These are phyloP conservation scores for Augiades crinisus DNA, from an alignment of 2,888 invertebrate species.

Conservation along the genomic window DNA sequence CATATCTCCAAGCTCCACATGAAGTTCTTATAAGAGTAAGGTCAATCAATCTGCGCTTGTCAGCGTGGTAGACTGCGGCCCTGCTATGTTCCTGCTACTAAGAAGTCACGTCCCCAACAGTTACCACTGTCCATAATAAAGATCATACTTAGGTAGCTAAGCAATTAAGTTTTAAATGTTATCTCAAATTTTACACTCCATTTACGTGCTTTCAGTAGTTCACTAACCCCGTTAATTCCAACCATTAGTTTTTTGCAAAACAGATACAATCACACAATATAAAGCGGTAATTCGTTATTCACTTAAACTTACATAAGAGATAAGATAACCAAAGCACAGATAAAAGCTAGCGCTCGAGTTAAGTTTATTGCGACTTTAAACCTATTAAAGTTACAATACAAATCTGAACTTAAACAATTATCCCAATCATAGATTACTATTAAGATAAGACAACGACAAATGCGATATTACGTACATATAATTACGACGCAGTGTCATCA, in stretches of 20 bases:
- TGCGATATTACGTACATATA: constrained; percentile 28
- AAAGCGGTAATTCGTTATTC: constrained; percentile 5
- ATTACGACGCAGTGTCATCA: constrained; percentile 27
- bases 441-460: constrained; percentile 27
- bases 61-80: too few relatives aligned
- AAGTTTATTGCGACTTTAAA: constrained; percentile 27
- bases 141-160: too few relatives aligned
- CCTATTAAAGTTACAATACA: constrained; percentile 26
- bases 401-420: constrained; percentile 27
- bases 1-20: too few relatives aligned
- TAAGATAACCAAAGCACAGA: constrained; percentile 16
- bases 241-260: background rate
- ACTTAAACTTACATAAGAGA: constrained; percentile 14
- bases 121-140: too few relatives aligned
- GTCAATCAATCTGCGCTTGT: too few relatives aligned
- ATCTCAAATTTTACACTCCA: too few relatives aligned
- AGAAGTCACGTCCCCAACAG: too few relatives aligned
- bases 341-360: constrained; percentile 25
- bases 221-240: too few relatives aligned
- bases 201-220: too few relatives aligned
- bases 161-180: background rate
- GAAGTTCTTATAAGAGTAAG: too few relatives aligned
- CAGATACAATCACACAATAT: too few relatives aligned
- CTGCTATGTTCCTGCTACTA: too few relatives aligned
- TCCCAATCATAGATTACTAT: constrained; percentile 30